Conservation (phyloP, 2,888 invertebrate genomes). For the Cryptus viduatorius region DNA sequence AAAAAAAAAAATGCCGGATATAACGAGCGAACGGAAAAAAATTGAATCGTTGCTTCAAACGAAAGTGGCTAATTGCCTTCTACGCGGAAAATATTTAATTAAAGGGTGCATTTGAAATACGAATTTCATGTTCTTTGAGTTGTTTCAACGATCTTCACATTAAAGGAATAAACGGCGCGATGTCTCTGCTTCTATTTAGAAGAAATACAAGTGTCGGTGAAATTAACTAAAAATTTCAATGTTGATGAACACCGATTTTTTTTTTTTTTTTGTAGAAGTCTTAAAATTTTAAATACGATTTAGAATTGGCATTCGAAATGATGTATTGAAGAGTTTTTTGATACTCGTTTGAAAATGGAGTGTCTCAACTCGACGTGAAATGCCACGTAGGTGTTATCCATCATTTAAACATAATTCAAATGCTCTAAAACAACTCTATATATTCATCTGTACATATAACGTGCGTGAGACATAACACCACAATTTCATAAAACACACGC, state of each 20-base stretch:
- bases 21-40: background rate
- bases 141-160: background rate
- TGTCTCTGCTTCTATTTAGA: background rate
- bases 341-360: conserved; percentile 13
- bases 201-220: background rate
- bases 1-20: background rate
- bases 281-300: no score
- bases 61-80: background rate
- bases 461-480: conserved; percentile 25
- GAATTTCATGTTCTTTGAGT: no score
- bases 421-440: conserved; percentile 75
- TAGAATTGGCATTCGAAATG: background rate
- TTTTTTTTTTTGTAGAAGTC: background rate
- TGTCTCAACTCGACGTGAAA: conserved; percentile 2
- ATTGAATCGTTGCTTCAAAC: background rate
- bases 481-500: conserved; percentile 32
- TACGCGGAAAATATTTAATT: background rate
- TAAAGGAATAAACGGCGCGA: background rate
- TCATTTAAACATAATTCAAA: conserved; percentile 78
- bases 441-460: conserved; percentile 75
- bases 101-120: background rate
- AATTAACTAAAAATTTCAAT: background rate
- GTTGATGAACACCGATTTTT: background rate
- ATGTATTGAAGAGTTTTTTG: background rate
- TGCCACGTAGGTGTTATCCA: conserved; percentile 67